phyloP scores from a whole-genome alignment of 1,140 invertebrate species.

The Leguminivora glycinivorella region DNA sequence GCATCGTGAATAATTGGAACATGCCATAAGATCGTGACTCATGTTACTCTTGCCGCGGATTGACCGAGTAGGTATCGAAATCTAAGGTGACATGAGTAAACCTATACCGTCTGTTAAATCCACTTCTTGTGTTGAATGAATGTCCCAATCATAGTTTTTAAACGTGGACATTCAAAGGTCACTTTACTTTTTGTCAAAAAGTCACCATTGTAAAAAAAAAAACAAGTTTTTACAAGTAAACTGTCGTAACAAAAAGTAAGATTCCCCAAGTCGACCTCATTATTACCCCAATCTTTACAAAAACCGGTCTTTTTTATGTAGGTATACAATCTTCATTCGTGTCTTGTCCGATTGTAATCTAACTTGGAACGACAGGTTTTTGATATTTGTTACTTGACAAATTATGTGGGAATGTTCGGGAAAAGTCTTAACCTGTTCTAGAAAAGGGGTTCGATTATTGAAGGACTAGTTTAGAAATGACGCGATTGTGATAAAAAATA shows the following conservation, averaged over 20 bases:
- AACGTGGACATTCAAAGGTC: neutral
- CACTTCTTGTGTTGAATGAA: neutral
- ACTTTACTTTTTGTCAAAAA: neutral
- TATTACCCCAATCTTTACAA: conserved; percentile 16
- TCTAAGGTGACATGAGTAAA: too few species aligned
- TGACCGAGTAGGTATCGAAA: too few species aligned
- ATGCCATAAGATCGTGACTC: too few species aligned
- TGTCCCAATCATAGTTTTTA: neutral
- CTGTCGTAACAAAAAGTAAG: neutral
- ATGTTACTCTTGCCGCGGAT: too few species aligned
- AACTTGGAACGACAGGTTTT: conserved; percentile 46
- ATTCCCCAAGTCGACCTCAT: conserved; percentile 3
- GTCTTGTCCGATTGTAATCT: conserved; percentile 32
- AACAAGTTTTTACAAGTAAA: conserved; percentile 12
- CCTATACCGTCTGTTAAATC: too few species aligned
- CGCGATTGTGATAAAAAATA: conserved; percentile 4
- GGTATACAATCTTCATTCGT: conserved; percentile 39
- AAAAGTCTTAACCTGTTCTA: conserved; percentile 44
- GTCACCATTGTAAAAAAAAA: conserved; percentile 2
- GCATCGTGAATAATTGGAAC: too few species aligned
- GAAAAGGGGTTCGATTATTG: conserved; percentile 33
- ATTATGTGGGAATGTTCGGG: conserved; percentile 47
- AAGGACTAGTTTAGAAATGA: conserved; percentile 47
- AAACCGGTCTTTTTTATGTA: conserved; percentile 37
- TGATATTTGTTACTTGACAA: conserved; percentile 34